These are phyloP conservation scores for Acropora tenuis DNA, from an alignment of 64 coral and sea anemone species.

Conservation along the genomic window DNA sequence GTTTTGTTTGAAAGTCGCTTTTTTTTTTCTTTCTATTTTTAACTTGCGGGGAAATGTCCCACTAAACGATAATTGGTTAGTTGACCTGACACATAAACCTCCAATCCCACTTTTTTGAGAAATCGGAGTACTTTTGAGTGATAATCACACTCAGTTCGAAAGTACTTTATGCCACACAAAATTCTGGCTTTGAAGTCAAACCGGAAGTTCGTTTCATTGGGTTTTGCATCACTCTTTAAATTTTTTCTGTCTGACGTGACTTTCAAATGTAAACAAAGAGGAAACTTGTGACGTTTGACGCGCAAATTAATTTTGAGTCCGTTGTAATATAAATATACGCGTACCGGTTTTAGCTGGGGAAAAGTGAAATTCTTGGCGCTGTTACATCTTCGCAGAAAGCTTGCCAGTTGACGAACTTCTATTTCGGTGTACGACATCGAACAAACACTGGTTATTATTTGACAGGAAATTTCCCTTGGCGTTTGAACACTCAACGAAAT, in stretches of 20 bases:
- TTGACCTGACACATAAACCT: too few species aligned
- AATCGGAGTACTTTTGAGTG: too few species aligned
- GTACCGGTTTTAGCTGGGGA: background rate
- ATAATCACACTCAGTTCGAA: too few species aligned
- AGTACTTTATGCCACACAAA: too few species aligned
- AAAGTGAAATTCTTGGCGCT: background rate
- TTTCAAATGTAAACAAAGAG: background rate
- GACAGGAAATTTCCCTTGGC: background rate
- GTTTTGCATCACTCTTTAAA: background rate
- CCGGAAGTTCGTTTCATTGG: background rate
- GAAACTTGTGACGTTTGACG: background rate
- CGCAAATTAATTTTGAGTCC: background rate
- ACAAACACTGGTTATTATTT: background rate
- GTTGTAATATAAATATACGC: background rate
- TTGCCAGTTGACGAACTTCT: background rate
- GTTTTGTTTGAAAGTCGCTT: too few species aligned
- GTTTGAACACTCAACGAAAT: background rate
- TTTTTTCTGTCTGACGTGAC: background rate
- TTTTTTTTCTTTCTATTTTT: too few species aligned
- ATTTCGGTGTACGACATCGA: background rate
- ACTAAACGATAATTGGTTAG: too few species aligned
- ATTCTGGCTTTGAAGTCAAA: background rate
- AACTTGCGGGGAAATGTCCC: too few species aligned
- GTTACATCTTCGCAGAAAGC: background rate
- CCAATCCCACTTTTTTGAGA: too few species aligned